Evolutionary conservation across 2,888 invertebrate species (phyloP).

Genomic region (Pemphredon lugubris): DNA sequence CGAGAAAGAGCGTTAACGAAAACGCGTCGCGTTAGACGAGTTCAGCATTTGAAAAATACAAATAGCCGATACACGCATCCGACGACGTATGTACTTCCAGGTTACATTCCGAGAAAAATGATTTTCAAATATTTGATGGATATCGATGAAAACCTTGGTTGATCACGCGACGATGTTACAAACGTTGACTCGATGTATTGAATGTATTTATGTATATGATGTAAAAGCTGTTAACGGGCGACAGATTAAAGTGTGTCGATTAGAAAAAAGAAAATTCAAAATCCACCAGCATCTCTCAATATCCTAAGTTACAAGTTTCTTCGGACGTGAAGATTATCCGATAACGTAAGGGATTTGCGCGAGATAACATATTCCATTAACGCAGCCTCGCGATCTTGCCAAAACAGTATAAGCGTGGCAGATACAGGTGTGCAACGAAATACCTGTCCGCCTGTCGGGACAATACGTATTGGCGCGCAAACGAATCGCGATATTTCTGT

Average conservation of each 20-base stretch:
- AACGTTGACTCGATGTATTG: slow-evolving; percentile 66
- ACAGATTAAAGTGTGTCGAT: slow-evolving; percentile 61
- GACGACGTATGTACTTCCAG: slow-evolving; percentile 39
- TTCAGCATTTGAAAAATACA: neutral
- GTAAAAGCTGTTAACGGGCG: slow-evolving; percentile 58
- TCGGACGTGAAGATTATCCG: slow-evolving; percentile 1
- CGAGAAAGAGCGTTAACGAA: neutral
- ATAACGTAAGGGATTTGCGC: neutral
- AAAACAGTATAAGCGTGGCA: slow-evolving; percentile 18
- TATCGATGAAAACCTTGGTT: slow-evolving; percentile 32
- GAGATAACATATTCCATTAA: slow-evolving; percentile 36
- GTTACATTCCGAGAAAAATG: slow-evolving; percentile 45
- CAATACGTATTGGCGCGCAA: slow-evolving; percentile 48
- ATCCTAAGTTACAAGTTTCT: neutral
- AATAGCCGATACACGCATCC: neutral
- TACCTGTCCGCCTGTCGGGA: slow-evolving; percentile 16
- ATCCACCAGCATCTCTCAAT: neutral
- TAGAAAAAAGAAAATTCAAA: slow-evolving; percentile 27
- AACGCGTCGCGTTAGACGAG: slow-evolving; percentile 5
- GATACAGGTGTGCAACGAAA: neutral
- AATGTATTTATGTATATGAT: slow-evolving; percentile 69
- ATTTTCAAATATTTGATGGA: slow-evolving; percentile 21
- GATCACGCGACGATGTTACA: slow-evolving; percentile 50
- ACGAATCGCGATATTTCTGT: slow-evolving; percentile 42
- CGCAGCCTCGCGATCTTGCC: slow-evolving; percentile 33